phyloP scores from a whole-genome alignment of 2,888 invertebrate genomes.

The Meghimatium bilineatum region DNA sequence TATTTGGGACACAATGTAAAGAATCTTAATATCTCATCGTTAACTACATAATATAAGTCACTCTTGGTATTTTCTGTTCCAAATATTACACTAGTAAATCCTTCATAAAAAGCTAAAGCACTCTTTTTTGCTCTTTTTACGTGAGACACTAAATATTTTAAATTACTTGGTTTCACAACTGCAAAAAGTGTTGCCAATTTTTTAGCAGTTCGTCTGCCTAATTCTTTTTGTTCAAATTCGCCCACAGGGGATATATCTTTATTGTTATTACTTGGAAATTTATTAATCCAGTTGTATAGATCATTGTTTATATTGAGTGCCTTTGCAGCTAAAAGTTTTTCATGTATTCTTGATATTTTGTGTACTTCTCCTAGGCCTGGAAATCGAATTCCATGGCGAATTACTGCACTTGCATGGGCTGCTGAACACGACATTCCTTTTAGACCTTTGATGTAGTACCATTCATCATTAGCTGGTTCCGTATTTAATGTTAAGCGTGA shows the following conservation, averaged over 20 bases:
- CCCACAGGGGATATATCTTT: slow-evolving; percentile 67
- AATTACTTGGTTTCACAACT: slow-evolving; percentile 55
- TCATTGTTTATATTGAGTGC: slow-evolving; percentile 52
- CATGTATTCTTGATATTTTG: slow-evolving; percentile 59
- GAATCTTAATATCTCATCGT: slow-evolving; percentile 69
- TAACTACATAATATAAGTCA: slow-evolving; percentile 58
- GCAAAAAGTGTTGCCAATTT: slow-evolving; percentile 63
- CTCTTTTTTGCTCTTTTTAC: slow-evolving; percentile 72
- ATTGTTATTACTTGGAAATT: slow-evolving; percentile 65
- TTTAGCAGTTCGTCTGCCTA: slow-evolving; percentile 65
- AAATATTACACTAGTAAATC: slow-evolving; percentile 58
- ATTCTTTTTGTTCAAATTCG: slow-evolving; percentile 61
- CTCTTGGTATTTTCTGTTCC: slow-evolving; percentile 48
- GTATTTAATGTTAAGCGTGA: slow-evolving; percentile 42
- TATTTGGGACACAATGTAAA: slow-evolving; percentile 69
- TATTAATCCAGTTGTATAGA: slow-evolving; percentile 63
- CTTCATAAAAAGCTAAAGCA: slow-evolving; percentile 70
- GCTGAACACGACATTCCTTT: slow-evolving; percentile 58
- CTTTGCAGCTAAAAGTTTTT: slow-evolving; percentile 56
- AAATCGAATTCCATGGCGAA: slow-evolving; percentile 68
- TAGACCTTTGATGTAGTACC: slow-evolving; percentile 53
- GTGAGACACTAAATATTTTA: slow-evolving; percentile 69
- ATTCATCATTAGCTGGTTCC: slow-evolving; percentile 54
- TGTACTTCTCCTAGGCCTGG: slow-evolving; percentile 68
- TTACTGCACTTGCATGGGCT: slow-evolving; percentile 60